These are phyloP conservation scores for Poecilia gillii DNA, from an alignment of 2,797 vertebrate genomes.

Conservation along the genomic window DNA sequence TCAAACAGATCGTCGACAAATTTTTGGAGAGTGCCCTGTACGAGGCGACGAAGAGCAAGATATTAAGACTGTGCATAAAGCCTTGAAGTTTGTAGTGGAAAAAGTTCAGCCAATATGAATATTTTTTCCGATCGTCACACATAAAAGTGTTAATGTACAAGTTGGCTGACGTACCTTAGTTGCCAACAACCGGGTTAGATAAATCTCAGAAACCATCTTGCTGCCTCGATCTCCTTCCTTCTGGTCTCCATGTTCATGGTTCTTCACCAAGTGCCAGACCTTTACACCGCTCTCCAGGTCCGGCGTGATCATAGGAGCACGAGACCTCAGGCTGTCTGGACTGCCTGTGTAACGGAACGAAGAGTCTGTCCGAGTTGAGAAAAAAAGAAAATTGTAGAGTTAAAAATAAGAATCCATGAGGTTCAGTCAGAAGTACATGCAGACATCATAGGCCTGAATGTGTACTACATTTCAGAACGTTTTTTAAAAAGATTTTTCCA, in stretches of 20 bases:
- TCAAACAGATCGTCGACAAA: conserved; percentile 99
- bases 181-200: conserved; percentile 93
- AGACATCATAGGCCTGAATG: neutral
- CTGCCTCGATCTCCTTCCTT: conserved; percentile 97
- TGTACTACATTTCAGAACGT: neutral
- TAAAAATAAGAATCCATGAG: conserved; percentile 9
- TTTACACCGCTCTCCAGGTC: conserved; percentile 97
- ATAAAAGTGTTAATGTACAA: neutral
- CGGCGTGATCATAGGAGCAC: conserved; percentile 97
- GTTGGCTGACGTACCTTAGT: conserved; percentile 82
- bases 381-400: conserved; percentile 8
- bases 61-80: conserved; percentile 7
- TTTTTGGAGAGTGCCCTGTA: conserved; percentile 95
- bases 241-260: conserved; percentile 98
- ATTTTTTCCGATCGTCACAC: neutral
- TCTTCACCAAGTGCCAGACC: conserved; percentile 98
- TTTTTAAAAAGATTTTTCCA: neutral
- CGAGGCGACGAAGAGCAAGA: neutral
- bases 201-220: conserved; percentile 99
- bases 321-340: conserved; percentile 95
- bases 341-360: conserved; percentile 97
- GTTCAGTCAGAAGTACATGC: neutral
- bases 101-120: neutral
- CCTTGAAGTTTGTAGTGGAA: neutral
- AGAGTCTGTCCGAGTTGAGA: conserved; percentile 83